phyloP scores from a whole-genome alignment of 2,888 invertebrate species.

The Melanophora roralis region DNA sequence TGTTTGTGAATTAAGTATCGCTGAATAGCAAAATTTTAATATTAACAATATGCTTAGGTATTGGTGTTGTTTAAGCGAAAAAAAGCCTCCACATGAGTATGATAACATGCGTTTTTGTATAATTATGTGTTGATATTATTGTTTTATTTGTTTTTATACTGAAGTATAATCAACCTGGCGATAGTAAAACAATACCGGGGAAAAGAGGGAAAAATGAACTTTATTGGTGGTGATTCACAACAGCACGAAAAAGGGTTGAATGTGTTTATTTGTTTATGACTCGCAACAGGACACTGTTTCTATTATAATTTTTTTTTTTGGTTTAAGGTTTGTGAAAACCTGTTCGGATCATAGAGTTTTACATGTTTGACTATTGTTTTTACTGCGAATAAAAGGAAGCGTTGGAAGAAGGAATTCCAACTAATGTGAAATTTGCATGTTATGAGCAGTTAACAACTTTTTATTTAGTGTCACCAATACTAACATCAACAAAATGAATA shows the following conservation, averaged over 20 bases:
- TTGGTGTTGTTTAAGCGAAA: not conserved
- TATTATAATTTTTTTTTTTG: not conserved
- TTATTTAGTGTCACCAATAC: slow-evolving; percentile 59
- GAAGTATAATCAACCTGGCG: slow-evolving; percentile 12
- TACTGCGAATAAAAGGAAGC: slow-evolving; percentile 24
- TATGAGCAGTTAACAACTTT: slow-evolving; percentile 59
- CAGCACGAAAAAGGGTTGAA: slow-evolving; percentile 61
- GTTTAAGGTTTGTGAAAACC: slow-evolving; percentile 20
- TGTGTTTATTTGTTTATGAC: slow-evolving; percentile 66
- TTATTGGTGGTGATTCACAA: not conserved
- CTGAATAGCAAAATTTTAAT: not conserved
- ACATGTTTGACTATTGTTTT: slow-evolving; percentile 49
- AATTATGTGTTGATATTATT: slow-evolving; percentile 29
- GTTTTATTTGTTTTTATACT: not conserved
- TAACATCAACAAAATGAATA: not conserved
- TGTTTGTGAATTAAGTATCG: not conserved
- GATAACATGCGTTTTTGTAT: not conserved
- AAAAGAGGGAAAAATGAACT: not conserved
- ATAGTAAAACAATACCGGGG: not conserved
- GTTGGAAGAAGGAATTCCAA: slow-evolving; percentile 23
- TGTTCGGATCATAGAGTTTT: slow-evolving; percentile 23
- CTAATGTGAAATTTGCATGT: slow-evolving; percentile 64
- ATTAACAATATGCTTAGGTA: not conserved
- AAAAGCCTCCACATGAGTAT: not conserved
- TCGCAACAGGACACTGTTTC: slow-evolving; percentile 55